A percentile compares a stretch with the other conserved stretches of the same genome.
phyloP scores from a whole-genome alignment of 2,797 vertebrate species.

The Scomberomorus guttatus region DNA sequence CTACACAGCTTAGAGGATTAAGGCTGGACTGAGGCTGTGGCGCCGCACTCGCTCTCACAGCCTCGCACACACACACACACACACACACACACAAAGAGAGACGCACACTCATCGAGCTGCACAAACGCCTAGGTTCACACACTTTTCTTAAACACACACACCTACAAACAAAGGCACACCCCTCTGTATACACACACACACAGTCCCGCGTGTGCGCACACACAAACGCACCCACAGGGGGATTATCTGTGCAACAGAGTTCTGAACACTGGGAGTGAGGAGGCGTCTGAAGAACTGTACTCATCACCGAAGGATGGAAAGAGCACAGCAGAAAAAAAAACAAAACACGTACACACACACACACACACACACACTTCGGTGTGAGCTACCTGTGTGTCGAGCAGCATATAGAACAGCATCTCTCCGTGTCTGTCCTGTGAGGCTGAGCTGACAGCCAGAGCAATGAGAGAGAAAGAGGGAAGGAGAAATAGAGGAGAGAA shows the following conservation, averaged over 20 bases:
- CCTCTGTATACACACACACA: conserved; percentile 25
- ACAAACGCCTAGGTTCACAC: conserved; percentile 42
- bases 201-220: conserved; percentile 34
- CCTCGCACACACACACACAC: conserved; percentile 47
- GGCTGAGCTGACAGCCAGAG: conserved; percentile 74
- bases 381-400: conserved; percentile 74
- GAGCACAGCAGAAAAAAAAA: conserved; percentile 47
- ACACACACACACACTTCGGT: conserved; percentile 35
- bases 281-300: conserved; percentile 76
- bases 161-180: conserved; percentile 61
- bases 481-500: conserved; percentile 40
- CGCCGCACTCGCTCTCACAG: conserved; percentile 50
- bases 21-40: conserved; percentile 73
- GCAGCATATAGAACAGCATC: conserved; percentile 76
- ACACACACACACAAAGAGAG: background rate
- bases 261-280: conserved; percentile 75
- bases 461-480: conserved; percentile 39
- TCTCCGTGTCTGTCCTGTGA: conserved; percentile 64
- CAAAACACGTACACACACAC: conserved; percentile 21
- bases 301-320: conserved; percentile 73
- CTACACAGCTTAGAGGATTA: conserved; percentile 83
- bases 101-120: conserved; percentile 22
- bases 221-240: conserved; percentile 59
- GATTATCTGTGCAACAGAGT: conserved; percentile 78
- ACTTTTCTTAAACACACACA: conserved; percentile 65